These are phyloP conservation scores for Ceyx cyanopectus DNA, from an alignment of 2,113 vertebrate species.

Conservation along the genomic window DNA sequence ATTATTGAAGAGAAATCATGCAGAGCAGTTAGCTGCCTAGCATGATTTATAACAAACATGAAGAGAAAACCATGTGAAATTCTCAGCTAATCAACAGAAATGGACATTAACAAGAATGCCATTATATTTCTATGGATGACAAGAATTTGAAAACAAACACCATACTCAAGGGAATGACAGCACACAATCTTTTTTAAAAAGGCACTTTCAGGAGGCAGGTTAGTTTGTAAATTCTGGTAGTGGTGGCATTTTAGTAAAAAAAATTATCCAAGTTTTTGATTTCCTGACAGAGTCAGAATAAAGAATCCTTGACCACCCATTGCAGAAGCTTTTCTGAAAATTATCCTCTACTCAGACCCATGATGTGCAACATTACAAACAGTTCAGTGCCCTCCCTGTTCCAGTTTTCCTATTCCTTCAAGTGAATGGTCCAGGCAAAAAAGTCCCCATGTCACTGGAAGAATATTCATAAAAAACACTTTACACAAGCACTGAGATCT, in stretches of 20 bases:
- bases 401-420: background rate
- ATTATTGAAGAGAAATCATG: constrained; percentile 78
- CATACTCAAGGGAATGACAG: background rate
- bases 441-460: fast-evolving
- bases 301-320: background rate
- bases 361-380: background rate
- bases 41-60: constrained; percentile 70
- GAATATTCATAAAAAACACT: background rate
- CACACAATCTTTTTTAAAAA: background rate
- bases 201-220: background rate
- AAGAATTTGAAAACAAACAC: background rate
- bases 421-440: background rate
- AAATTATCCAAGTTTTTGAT: background rate
- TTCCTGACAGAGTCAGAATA: background rate
- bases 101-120: background rate
- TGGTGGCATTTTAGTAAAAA: background rate
- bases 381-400: fast-evolving
- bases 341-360: background rate
- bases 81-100: constrained; percentile 61
- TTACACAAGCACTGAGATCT: background rate
- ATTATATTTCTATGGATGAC: background rate
- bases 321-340: background rate
- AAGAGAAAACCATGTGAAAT: constrained; percentile 46
- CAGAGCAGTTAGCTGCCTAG: constrained; percentile 71
- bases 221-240: background rate